A percentile compares a stretch with the other conserved stretches of the same genome.
These are phyloP conservation scores for Spea bombifrons DNA, from an alignment of 2,113 vertebrate species.

Conservation along the genomic window DNA sequence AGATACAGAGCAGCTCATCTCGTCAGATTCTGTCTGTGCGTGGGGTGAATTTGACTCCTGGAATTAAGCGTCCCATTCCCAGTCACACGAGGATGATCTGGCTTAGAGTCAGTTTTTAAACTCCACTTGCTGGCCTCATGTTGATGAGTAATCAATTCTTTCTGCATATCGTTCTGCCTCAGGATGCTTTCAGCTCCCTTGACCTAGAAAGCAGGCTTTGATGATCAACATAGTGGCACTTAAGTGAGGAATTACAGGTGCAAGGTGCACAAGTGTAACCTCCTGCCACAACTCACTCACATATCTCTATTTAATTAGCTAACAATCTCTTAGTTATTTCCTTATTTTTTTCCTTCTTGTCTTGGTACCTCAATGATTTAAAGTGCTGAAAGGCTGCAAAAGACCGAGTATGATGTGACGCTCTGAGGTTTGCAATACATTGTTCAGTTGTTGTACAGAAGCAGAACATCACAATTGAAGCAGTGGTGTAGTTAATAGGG, in stretches of 20 bases:
- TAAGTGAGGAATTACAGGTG: constrained; percentile 5
- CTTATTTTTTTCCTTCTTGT: background rate
- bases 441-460: no score
- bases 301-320: background rate
- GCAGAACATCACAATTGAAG: no score
- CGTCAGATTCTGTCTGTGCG: background rate
- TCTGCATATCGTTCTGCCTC: background rate
- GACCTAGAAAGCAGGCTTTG: constrained; percentile 28
- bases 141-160: constrained; percentile 31
- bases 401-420: no score
- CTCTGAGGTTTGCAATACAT: no score
- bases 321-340: background rate
- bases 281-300: background rate
- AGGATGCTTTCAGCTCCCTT: constrained; percentile 16
- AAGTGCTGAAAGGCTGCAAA: no score
- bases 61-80: background rate
- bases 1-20: background rate
- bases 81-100: constrained; percentile 8
- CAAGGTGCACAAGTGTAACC: background rate
- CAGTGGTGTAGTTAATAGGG: no score
- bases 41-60: background rate
- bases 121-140: background rate
- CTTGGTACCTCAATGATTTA: no score
- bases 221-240: background rate
- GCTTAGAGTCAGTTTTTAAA: constrained; percentile 9